phyloP scores from a whole-genome alignment of 2,888 invertebrate genomes.

The Alentia gelatinosa region DNA sequence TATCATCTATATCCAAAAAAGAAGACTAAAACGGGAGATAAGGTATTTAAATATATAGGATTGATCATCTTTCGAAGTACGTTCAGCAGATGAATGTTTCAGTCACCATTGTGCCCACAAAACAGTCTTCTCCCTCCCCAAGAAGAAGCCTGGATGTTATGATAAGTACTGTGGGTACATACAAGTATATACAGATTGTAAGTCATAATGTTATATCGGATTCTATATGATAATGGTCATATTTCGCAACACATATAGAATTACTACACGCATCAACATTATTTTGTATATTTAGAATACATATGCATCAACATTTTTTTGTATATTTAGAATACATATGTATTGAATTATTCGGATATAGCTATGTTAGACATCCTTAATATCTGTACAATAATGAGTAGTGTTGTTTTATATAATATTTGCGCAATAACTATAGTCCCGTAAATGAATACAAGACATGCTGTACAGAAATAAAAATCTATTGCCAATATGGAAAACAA shows the following conservation, averaged over 20 bases:
- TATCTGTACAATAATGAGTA: conserved; percentile 17
- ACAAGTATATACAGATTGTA: conserved; percentile 31
- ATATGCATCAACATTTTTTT: not conserved
- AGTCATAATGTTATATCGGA: not conserved
- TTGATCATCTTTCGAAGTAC: not conserved
- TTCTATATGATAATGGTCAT: conserved; percentile 1
- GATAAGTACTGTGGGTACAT: conserved; percentile 18
- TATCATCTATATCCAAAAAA: not conserved
- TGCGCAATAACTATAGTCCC: conserved; percentile 24
- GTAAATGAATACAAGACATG: conserved; percentile 17
- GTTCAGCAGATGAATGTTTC: not conserved
- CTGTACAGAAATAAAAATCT: not conserved
- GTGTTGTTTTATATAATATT: not conserved
- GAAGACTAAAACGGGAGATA: not conserved
- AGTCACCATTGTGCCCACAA: not conserved
- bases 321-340: not conserved
- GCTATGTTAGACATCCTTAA: not conserved
- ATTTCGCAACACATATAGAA: conserved; percentile 8
- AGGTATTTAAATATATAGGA: not conserved
- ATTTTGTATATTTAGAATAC: not conserved
- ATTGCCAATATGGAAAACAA: not conserved
- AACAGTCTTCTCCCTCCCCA: not conserved
- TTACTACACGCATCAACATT: not conserved
- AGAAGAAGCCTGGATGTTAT: not conserved
- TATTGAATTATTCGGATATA: not conserved